phyloP scores from a whole-genome alignment of 1,140 invertebrate genomes.

The Diabrotica virgifera region DNA sequence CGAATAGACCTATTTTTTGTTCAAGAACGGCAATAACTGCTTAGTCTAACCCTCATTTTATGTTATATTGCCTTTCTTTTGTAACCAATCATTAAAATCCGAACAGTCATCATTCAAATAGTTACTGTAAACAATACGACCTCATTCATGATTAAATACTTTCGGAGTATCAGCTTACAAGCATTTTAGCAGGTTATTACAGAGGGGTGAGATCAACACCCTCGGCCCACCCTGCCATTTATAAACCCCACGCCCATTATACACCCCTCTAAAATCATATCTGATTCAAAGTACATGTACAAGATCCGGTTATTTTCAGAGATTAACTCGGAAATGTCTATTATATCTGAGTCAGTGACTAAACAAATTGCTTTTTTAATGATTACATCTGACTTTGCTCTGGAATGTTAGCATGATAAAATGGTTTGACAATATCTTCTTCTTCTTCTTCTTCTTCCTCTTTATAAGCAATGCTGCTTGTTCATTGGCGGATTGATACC shows the following conservation, averaged over 20 bases:
- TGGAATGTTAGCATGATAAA: not conserved
- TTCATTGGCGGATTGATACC: no score
- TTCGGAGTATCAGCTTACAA: constrained; percentile 8
- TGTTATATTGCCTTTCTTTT: not conserved
- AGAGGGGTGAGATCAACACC: constrained; percentile 19
- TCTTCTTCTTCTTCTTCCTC: no score
- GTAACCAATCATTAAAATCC: not conserved
- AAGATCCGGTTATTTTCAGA: constrained; percentile 6
- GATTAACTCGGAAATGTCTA: constrained; percentile 17
- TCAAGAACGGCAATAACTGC: not conserved
- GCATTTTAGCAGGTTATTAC: constrained; percentile 26
- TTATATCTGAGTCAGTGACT: constrained; percentile 8
- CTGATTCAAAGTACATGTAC: constrained; percentile 4
- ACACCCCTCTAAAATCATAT: constrained; percentile 9
- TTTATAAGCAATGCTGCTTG: no score
- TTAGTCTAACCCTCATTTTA: not conserved
- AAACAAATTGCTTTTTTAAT: constrained; percentile 16
- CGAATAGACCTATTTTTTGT: not conserved
- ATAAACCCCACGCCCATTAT: constrained; percentile 19
- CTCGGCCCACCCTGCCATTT: constrained; percentile 25
- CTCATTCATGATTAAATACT: constrained; percentile 14
- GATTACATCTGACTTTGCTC: not conserved
- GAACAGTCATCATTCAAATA: constrained; percentile 15
- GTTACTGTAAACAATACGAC: constrained; percentile 14
- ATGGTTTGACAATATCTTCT: no score